Evolutionary conservation across 2,888 invertebrate species (phyloP), one percentile per base, ranked within the genome.

Genomic region (Stenoptilia bipunctidactyla): DNA sequence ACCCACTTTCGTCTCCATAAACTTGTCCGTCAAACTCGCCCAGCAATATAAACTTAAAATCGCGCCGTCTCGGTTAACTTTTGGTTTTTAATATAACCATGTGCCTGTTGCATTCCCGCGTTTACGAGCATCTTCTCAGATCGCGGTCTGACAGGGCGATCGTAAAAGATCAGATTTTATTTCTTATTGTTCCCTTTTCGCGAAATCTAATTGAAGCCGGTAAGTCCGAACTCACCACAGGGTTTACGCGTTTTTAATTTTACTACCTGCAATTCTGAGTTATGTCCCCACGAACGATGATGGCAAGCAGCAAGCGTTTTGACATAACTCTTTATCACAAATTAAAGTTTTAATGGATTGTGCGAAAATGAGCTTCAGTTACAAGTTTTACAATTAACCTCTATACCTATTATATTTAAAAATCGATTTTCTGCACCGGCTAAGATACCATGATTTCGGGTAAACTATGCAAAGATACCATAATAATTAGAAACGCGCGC

Each of bases 101-200:
- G 56, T 56, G 52, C 61, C 74, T 75, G 75, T 79, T 79, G 79
- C 79, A 79, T 79, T 77, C 74, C 69, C 67, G 51, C 50, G 53
- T 79, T 82, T 76, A 80, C 71, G 79, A 74, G 45, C 71, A 59
- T 58, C 64, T 65, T 66, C 56, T 52, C 66, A 63, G 75, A 70
- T 73, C 74, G 65, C 61, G 73, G 55, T 55, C 69, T 73, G 76
- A 74, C 79, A 68, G 65, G 55, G 56, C 45, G 64, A 56, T 79
- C 82, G 77, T 82, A 80, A 83, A 83, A 71, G 76, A 66, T 60
- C 71, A 60, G 56, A 76, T 77, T 83, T 82, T 82, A 83, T 77
- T 74, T 73, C 80, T 82, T 80, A 83, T 83, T 83, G 83, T 82
- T 79, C 80, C 71, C 68, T 66, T 73, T 74, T 76, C 70, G 76